Conservation (phyloP, 1,140 invertebrate genomes). For the Ceratina australensis region DNA sequence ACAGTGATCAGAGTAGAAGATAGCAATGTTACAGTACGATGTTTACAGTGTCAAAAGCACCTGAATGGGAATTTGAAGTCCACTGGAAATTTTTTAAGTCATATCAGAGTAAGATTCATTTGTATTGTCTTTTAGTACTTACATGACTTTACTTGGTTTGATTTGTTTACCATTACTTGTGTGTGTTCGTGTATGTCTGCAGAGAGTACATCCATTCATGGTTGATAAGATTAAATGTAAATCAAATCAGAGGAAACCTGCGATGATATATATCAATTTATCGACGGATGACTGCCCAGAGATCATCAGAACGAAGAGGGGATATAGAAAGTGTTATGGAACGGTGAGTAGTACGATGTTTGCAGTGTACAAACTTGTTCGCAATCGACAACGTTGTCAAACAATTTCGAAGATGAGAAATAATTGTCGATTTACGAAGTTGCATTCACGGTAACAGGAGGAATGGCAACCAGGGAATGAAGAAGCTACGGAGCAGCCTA, state of each 20-base stretch:
- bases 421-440: too few relatives aligned
- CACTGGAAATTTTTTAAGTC: conserved; percentile 78
- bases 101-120: conserved; percentile 73
- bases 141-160: too few relatives aligned
- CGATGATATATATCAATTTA: conserved; percentile 75
- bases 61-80: conserved; percentile 78
- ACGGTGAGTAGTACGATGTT: conserved; percentile 52
- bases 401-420: too few relatives aligned
- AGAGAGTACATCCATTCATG: conserved; percentile 76
- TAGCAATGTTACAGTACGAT: conserved; percentile 75
- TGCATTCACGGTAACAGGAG: conserved; percentile 62
- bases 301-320: conserved; percentile 69
- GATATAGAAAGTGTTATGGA: conserved; percentile 74
- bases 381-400: too few relatives aligned
- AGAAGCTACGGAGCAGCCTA: conserved; percentile 68
- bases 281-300: conserved; percentile 72
- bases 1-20: conserved; percentile 75
- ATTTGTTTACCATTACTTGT: conserved; percentile 31
- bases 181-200: conserved; percentile 46
- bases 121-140: too few relatives aligned
- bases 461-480: conserved; percentile 67
- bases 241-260: conserved; percentile 77
- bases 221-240: conserved; percentile 77
- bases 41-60: conserved; percentile 75
- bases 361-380: too few relatives aligned